phyloP scores from a whole-genome alignment of 2,113 vertebrate species.

The Lucifuga dentata region DNA sequence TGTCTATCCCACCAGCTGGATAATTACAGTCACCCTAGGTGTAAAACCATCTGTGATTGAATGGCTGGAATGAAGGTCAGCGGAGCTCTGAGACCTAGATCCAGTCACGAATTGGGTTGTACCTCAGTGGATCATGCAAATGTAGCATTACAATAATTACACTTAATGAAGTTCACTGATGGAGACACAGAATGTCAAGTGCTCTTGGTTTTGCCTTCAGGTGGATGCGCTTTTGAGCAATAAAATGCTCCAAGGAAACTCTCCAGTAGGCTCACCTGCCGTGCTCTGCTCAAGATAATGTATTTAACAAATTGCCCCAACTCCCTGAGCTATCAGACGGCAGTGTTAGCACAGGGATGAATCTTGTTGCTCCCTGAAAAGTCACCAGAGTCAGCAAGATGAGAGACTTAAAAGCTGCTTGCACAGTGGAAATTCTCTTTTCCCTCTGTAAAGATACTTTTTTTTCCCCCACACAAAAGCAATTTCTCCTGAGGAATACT shows the following conservation, averaged over 20 bases:
- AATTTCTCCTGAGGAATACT: neutral
- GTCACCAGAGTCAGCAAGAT: constrained; percentile 23
- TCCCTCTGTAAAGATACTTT: neutral
- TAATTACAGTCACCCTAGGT: constrained; percentile 17
- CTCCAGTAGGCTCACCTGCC: constrained; percentile 19
- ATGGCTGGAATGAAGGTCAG: constrained; percentile 2
- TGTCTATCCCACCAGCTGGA: neutral
- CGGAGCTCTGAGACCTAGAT: neutral
- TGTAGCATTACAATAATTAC: constrained; percentile 1
- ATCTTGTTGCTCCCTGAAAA: constrained; percentile 11
- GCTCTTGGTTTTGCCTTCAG: neutral
- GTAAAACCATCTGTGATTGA: constrained; percentile 7
- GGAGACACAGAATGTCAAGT: constrained; percentile 20
- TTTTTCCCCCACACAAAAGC: neutral
- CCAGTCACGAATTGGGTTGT: no score
- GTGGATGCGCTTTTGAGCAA: constrained; percentile 6
- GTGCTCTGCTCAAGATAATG: constrained; percentile 23
- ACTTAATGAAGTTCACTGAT: neutral
- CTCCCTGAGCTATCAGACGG: constrained; percentile 27
- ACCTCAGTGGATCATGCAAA: neutral
- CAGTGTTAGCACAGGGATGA: constrained; percentile 31
- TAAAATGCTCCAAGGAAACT: neutral
- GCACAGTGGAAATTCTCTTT: constrained; percentile 29
- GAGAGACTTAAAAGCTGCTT: constrained; percentile 21
- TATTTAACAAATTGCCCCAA: constrained; percentile 49